phyloP scores from a whole-genome alignment of 2,888 invertebrate species.

The Drosophila sordidula region DNA sequence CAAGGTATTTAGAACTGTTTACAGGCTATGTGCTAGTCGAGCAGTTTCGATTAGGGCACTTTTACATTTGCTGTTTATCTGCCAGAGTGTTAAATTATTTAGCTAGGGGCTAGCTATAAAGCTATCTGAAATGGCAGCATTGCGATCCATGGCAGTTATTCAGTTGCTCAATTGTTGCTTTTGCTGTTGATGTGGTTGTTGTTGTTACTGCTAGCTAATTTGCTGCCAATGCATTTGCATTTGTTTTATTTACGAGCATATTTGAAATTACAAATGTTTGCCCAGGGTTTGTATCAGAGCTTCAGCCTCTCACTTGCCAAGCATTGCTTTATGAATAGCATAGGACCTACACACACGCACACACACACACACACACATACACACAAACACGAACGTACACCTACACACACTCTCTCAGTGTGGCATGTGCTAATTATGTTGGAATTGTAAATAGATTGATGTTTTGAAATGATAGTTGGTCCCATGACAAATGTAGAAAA shows the following conservation, averaged over 20 bases:
- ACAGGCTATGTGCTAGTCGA: slow-evolving; percentile 1
- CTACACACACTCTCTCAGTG: background rate
- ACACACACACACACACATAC: background rate
- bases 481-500: slow-evolving; percentile 29
- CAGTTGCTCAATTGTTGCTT: slow-evolving; percentile 17
- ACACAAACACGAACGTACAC: slow-evolving; percentile 3
- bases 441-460: slow-evolving; percentile 59
- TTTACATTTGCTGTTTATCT: slow-evolving; percentile 6
- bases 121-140: slow-evolving; percentile 17
- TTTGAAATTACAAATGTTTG: slow-evolving; percentile 47
- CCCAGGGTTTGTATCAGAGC: slow-evolving; percentile 27
- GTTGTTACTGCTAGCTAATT: slow-evolving; percentile 37
- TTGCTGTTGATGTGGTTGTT: slow-evolving; percentile 6
- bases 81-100: slow-evolving; percentile 42
- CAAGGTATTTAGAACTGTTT: too few species aligned
- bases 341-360: background rate
- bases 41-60: background rate
- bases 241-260: slow-evolving; percentile 55
- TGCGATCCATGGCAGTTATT: slow-evolving; percentile 18
- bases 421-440: slow-evolving; percentile 56
- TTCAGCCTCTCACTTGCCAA: slow-evolving; percentile 14
- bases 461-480: slow-evolving; percentile 23
- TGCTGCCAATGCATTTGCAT: slow-evolving; percentile 54
- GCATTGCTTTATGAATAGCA: slow-evolving; percentile 51
- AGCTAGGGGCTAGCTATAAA: slow-evolving; percentile 8